Evolutionary conservation across 2,888 invertebrate genomes (phyloP).

Genomic region (Listrodromus nycthemerus): DNA sequence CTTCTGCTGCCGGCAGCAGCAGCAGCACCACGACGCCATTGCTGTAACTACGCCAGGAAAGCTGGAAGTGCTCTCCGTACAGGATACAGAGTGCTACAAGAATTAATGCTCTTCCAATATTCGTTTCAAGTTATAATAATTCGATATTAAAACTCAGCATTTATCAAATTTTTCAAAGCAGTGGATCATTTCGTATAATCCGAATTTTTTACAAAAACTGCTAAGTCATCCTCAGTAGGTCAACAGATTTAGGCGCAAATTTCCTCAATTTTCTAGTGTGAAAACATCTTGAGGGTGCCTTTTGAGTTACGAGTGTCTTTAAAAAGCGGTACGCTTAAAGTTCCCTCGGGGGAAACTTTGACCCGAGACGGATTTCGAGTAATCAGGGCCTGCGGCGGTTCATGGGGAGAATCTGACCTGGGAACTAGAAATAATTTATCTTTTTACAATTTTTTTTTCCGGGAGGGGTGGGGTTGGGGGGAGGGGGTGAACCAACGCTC

Average conservation of each 20-base stretch:
- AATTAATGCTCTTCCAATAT: not conserved
- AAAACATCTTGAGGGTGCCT: no score
- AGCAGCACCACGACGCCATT: conserved; percentile 68
- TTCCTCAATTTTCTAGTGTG: no score
- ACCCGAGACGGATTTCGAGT: no score
- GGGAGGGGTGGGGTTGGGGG: no score
- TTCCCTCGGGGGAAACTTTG: no score
- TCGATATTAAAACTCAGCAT: not conserved
- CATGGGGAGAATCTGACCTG: no score
- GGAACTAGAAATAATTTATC: no score
- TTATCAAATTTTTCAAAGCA: not conserved
- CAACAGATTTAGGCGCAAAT: not conserved
- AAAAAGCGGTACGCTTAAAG: no score
- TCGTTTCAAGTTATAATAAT: not conserved
- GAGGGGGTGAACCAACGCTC: not conserved
- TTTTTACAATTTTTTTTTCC: not conserved
- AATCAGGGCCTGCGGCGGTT: no score
- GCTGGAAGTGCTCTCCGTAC: conserved; percentile 30
- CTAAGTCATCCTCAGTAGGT: not conserved
- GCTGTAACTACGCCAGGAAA: conserved; percentile 48
- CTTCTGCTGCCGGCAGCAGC: conserved; percentile 51
- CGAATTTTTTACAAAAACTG: no score
- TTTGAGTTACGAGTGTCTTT: no score
- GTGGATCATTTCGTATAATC: not conserved
- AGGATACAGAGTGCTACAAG: conserved; percentile 27